Percentiles rank a stretch among this genome's conserved stretches.
These are phyloP conservation scores for Phenganax stokvisi DNA, from an alignment of 92 coral and sea anemone species.

Conservation along the genomic window DNA sequence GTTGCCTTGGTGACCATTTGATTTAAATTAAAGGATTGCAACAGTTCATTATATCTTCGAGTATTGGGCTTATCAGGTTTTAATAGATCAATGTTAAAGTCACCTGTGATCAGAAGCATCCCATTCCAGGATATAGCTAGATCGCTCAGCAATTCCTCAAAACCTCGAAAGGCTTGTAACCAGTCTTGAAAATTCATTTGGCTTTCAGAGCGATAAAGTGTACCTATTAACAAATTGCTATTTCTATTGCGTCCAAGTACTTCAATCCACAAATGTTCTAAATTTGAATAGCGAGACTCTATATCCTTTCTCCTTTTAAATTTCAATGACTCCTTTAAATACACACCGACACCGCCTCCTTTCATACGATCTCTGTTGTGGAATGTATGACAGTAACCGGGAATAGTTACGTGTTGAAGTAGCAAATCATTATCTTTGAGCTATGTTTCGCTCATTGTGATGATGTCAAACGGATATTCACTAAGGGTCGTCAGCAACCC, in stretches of 20 bases:
- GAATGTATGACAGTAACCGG: background rate
- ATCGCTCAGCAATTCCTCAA: conserved; percentile 17
- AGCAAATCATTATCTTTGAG: conserved; percentile 8
- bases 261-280: conserved; percentile 24
- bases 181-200: conserved; percentile 19
- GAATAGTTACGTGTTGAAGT: conserved; percentile 38
- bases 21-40: conserved; percentile 43
- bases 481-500: conserved; percentile 3
- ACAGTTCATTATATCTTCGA: conserved; percentile 38
- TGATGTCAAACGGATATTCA: background rate
- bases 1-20: conserved; percentile 40
- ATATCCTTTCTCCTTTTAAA: conserved; percentile 23
- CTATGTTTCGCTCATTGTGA: conserved; percentile 7
- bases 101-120: conserved; percentile 37
- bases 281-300: background rate
- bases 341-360: conserved; percentile 41
- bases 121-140: conserved; percentile 36
- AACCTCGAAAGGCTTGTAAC: background rate
- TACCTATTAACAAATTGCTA: conserved; percentile 26
- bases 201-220: conserved; percentile 26
- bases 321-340: conserved; percentile 31
- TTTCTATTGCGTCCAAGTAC: conserved; percentile 26
- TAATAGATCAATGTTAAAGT: conserved; percentile 32
- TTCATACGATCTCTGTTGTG: background rate
- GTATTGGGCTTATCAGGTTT: conserved; percentile 36